Base-by-base conservation (phyloP, 2,888 invertebrate species). In the Pheosia gnoma region DNA sequence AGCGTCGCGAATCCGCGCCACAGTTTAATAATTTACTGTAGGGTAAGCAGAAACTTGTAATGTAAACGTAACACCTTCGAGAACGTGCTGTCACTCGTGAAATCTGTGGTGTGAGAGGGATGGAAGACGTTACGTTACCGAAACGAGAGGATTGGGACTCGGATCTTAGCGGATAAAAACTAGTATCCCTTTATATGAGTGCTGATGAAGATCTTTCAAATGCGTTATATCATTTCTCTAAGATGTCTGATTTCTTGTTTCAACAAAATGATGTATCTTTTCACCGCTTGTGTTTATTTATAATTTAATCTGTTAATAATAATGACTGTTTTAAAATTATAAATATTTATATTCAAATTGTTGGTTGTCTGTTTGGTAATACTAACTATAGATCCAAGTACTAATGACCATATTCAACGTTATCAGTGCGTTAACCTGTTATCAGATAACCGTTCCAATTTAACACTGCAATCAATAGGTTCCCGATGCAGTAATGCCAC, bases 181-280 rank as follows among this genome's bases (percentile, higher is more conserved):
- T 2, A 25, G 0, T 25, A 25, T 25, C 25, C 25, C n/a, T n/a
- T n/a, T n/a, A n/a, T n/a, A n/a, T n/a, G 25, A 25, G 25, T 25
- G 25, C 25, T 25, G 0, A 25, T 25, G 25, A 25, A 25, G 25
- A 25, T 25, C 25, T 13, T 52, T 25, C 13, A 52, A 52, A 10
- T 3, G 4, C 10, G 5, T 52, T 52, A 3, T 36, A 6, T 52
- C 4, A 37, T 54, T 54, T 25, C 25, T 25, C 2, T 25, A 25
- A 51, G 58, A 47, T 47, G 13, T 43, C 41, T 25, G 11, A 61
- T 47, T 57, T 58, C 49, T 55, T 45, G 55, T 59, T 53, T 59
- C 9, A 11, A 13, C 49, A 61, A 53, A 61, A 81, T 77, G 77
- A 84, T 85, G 85, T 85, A 86, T 85, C 86, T 86, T 83, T 85